phyloP scores from a whole-genome alignment of 92 coral and sea anemone genomes.

The Pocillopora meandrina region DNA sequence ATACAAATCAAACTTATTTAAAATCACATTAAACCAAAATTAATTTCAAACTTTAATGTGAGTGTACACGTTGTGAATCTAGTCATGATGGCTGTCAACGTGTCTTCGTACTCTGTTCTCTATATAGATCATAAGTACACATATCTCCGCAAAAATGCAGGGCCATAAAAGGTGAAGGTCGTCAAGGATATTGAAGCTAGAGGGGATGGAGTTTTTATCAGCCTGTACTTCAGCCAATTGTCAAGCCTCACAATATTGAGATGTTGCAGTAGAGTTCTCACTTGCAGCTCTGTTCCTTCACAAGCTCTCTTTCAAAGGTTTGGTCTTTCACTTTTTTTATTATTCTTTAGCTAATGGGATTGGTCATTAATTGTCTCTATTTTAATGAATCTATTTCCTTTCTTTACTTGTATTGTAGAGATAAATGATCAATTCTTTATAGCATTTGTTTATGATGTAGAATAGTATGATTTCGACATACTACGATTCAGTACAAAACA shows the following conservation, averaged over 20 bases:
- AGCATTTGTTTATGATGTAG: neutral
- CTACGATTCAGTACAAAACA: too few species aligned
- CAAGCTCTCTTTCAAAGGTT: conserved; percentile 14
- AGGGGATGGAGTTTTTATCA: conserved; percentile 6
- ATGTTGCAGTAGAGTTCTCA: neutral
- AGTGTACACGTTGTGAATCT: too few species aligned
- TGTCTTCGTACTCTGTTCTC: neutral
- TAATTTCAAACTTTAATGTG: too few species aligned
- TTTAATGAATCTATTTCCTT: neutral
- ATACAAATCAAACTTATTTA: too few species aligned
- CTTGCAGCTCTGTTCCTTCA: neutral
- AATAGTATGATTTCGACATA: neutral
- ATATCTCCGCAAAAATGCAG: neutral
- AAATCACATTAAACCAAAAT: too few species aligned
- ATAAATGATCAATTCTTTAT: neutral
- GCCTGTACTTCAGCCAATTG: neutral
- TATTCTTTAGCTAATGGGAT: neutral
- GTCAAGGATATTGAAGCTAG: conserved; percentile 14
- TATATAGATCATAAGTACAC: neutral
- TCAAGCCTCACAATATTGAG: conserved; percentile 7
- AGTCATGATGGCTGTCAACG: neutral
- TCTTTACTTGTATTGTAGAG: neutral
- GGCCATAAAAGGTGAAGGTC: neutral
- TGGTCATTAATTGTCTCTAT: neutral
- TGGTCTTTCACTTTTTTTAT: neutral